Conservation (phyloP, 2,797 vertebrate genomes). For the Tragopan temminckii region DNA sequence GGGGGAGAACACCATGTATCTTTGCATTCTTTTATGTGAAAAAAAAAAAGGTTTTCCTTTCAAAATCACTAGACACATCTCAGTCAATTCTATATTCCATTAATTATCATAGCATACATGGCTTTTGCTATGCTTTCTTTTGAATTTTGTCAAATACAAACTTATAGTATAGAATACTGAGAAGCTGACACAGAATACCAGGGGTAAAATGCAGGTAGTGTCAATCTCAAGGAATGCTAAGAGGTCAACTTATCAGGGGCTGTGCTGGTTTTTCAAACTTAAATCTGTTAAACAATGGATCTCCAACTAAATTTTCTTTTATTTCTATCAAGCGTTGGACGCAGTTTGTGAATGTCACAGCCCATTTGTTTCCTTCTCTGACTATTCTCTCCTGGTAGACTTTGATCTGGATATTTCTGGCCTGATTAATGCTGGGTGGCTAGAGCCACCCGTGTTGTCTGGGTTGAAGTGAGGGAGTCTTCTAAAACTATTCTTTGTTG, state of each 20-base stretch:
- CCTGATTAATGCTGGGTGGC: neutral
- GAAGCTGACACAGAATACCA: neutral
- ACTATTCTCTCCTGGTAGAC: neutral
- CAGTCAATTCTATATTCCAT: neutral
- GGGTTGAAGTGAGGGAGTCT: no score
- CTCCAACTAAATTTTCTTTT: neutral
- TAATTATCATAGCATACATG: neutral
- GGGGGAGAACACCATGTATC: neutral
- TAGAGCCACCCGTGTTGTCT: neutral
- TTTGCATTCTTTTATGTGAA: neutral
- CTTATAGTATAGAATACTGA: conserved; percentile 6
- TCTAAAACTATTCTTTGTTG: no score
- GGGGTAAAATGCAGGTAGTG: neutral
- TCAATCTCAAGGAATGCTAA: neutral
- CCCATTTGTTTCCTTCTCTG: neutral
- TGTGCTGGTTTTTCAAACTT: neutral
- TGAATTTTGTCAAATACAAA: conserved; percentile 49
- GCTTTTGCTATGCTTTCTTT: conserved; percentile 41
- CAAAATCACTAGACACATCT: neutral
- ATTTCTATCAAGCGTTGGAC: rapidly evolving
- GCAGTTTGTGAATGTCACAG: neutral
- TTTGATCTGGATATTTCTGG: neutral
- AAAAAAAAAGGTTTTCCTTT: neutral
- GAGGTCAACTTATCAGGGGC: neutral
- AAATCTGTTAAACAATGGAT: neutral